These are phyloP conservation scores for Epizoanthus stellaris DNA, from an alignment of 92 coral and sea anemone species.

Conservation along the genomic window DNA sequence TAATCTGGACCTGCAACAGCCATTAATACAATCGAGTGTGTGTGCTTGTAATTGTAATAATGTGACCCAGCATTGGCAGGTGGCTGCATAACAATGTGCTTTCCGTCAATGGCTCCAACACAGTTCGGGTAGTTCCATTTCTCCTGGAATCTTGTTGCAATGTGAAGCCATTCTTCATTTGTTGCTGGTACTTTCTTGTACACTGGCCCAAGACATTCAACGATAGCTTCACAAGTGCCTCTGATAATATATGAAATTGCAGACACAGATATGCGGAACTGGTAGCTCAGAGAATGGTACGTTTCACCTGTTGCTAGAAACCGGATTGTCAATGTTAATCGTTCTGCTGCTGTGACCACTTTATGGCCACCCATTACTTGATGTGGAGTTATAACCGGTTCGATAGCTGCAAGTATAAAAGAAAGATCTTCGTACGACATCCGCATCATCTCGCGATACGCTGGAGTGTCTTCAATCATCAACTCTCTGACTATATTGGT, in stretches of 20 bases:
- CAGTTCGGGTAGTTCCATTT: constrained; percentile 59
- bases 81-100: constrained; percentile 54
- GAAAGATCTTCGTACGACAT: constrained; percentile 53
- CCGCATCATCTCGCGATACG: constrained; percentile 62
- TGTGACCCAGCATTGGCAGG: constrained; percentile 59
- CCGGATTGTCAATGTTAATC: constrained; percentile 39
- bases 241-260: constrained; percentile 56
- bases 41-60: constrained; percentile 55
- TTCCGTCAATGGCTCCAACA: constrained; percentile 70
- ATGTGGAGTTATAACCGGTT: not conserved
- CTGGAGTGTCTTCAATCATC: constrained; percentile 63
- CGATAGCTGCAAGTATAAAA: constrained; percentile 27
- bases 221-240: constrained; percentile 45
- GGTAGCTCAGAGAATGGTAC: constrained; percentile 58
- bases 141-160: constrained; percentile 48
- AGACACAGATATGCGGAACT: constrained; percentile 49
- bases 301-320: constrained; percentile 64
- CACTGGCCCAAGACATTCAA: constrained; percentile 27
- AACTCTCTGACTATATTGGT: constrained; percentile 57
- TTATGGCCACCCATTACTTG: constrained; percentile 16
- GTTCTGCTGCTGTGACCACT: constrained; percentile 16
- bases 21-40: constrained; percentile 59
- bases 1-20: constrained; percentile 62
- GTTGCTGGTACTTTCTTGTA: constrained; percentile 49
- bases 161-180: constrained; percentile 55